Base-by-base conservation (phyloP, 2,888 invertebrate genomes). In the Caenorhabditis virilis region DNA sequence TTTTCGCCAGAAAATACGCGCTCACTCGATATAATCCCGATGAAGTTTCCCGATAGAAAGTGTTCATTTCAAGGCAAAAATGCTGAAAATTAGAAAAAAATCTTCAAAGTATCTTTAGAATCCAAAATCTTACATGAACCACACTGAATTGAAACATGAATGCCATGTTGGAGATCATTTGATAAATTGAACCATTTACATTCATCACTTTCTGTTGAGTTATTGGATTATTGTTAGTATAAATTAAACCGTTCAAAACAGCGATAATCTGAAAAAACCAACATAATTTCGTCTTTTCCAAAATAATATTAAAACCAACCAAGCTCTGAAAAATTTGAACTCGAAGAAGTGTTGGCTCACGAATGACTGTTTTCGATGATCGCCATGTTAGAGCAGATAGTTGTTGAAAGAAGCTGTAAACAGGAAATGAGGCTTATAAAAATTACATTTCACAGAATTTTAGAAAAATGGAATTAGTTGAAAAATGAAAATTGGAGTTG, bases 71-170 rank as follows among this genome's bases (percentile, higher is more conserved):
- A 0, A 90, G 88, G 23, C 66, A 65, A 39, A 74, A 70, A 46
- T 66, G 61, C 69, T 70, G 56, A 47, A 47, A 26, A 33, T n/a
- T n/a, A n/a, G n/a, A n/a, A n/a, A n/a, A n/a, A 47, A 47, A n/a
- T 27, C 5, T 47, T 47, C 6, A 15, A 33, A 15, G 5, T 5
- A 36, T 15, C 13, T 27, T 16, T 7, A 30, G 13, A 9, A 30
- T 30, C 30, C 13, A 11, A 30, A 30, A 9, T 30, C 70, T 57
- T 85, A 94, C 95, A 84, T 91, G 91, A 63, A 94, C 90, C 30
- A 93, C 93, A 59, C 92, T 91, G 82, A 93, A 93, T n/a, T 92
- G 89, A 85, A 93, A 94, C 83, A 92, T 91, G 85, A 95, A 94
- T 4, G 93, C 93, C 90, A 93, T 91, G 82, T 92, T 93, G n/a